phyloP scores from a whole-genome alignment of 92 coral and sea anemone species.

The Bergia sp. region DNA sequence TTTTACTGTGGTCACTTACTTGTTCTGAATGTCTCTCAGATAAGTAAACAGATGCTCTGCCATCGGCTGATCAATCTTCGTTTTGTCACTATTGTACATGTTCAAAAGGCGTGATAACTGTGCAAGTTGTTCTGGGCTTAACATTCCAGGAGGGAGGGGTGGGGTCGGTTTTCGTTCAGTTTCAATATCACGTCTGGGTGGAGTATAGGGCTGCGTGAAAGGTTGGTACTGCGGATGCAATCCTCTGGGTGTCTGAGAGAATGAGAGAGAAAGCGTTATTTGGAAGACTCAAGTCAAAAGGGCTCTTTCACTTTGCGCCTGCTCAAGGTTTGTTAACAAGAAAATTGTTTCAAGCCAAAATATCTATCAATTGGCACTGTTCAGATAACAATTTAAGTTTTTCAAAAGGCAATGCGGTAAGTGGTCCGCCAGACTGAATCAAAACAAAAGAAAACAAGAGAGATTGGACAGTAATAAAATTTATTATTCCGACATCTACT shows the following conservation, averaged over 20 bases:
- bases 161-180: slow-evolving; percentile 19
- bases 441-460: too few relatives aligned
- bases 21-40: slow-evolving; percentile 58
- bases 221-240: background rate
- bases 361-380: too few relatives aligned
- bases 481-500: too few relatives aligned
- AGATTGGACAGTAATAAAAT: too few relatives aligned
- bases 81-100: slow-evolving; percentile 55
- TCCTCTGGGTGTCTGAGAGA: slow-evolving; percentile 16
- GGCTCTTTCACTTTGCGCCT: background rate
- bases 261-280: background rate
- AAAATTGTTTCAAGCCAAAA: too few relatives aligned
- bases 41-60: slow-evolving; percentile 58
- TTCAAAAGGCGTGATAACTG: slow-evolving; percentile 57
- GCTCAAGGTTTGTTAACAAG: too few relatives aligned
- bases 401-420: too few relatives aligned
- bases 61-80: slow-evolving; percentile 41
- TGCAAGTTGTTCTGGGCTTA: slow-evolving; percentile 61
- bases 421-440: too few relatives aligned
- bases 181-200: slow-evolving; percentile 40
- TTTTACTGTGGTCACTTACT: slow-evolving; percentile 36
- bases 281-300: background rate
- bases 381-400: too few relatives aligned
- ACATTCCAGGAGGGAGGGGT: slow-evolving; percentile 3
- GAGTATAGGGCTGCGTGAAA: slow-evolving; percentile 21